Base-by-base conservation (phyloP, 2,113 vertebrate species). In the Zingel zingel region DNA sequence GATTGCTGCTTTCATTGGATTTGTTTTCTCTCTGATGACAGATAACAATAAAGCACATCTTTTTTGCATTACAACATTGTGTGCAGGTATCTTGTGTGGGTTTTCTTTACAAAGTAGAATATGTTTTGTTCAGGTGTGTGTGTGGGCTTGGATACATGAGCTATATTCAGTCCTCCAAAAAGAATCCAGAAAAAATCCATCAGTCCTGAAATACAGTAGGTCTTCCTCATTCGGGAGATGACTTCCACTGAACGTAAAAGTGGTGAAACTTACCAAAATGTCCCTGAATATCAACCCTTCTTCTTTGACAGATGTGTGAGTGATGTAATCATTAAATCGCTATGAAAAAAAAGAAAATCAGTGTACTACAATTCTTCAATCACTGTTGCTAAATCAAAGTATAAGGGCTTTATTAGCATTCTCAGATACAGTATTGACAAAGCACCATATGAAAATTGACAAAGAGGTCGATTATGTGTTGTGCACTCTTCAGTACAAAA, bases 31-130 rank as follows among this genome's bases (percentile, higher is more conserved):
- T 51, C 23, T 13, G 39, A 25, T 74, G 74, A 86, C 74, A 74
- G 84, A 78, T n/a, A 88, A 81, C 63, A 95, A 93, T 94, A 94
- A 95, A 95, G 23, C 23, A 47, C 64, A 72, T 77, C 18, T 6
- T 73, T 85, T 82, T 48, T 67, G 86, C 91, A 93, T 89, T 51
- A 74, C 58, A 68, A 84, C 51, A 13, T 33, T 30, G 72, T 88
- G 15, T 85, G 54, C 43, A 75, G 74, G 86, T 59, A 54, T 79
- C 21, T 71, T 58, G n/a, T 79, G 6, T 76, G 58, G 6, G n/a
- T 25, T 8, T 25, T 36, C 15, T 62, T 71, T 15, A 65, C 36
- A 4, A 48, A 12, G 62, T 8, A 1, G 10, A 54, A 33, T 4
- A 58, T 21, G 21, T 63, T 70, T 54, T 71, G 25, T 53, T 50